A percentile compares a stretch with the other conserved stretches of the same genome.
Evolutionary conservation across 2,797 vertebrate genomes (phyloP).

Genomic region (Lates japonicus): DNA sequence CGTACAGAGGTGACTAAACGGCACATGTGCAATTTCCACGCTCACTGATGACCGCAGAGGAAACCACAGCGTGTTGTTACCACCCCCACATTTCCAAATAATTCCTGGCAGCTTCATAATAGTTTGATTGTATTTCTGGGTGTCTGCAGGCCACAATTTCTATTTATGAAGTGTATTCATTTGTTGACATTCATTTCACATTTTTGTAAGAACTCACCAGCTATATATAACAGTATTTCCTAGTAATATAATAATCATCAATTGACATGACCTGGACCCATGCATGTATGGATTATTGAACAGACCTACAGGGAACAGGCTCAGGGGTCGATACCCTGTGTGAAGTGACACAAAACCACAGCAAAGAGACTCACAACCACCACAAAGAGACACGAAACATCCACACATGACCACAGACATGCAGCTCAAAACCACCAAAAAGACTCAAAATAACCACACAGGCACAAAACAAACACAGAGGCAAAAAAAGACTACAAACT

Average conservation of each 20-base stretch:
- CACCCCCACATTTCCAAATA: background rate
- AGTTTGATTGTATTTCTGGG: background rate
- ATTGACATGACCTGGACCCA: background rate
- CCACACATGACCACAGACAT: background rate
- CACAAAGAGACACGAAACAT: background rate
- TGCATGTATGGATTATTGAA: background rate
- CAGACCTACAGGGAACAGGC: no score
- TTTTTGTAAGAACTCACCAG: background rate
- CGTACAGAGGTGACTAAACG: slow-evolving; percentile 1
- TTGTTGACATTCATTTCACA: no score
- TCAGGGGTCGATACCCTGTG: background rate
- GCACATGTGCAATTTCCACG: background rate
- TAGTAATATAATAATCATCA: background rate
- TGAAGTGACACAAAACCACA: background rate
- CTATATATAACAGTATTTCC: background rate
- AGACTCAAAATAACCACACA: background rate
- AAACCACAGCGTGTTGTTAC: background rate
- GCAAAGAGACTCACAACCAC: background rate
- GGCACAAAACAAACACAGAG: background rate
- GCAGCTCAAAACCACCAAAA: no score
- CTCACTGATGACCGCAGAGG: background rate
- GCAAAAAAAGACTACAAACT: background rate
- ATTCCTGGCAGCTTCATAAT: background rate
- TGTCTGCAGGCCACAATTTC: background rate
- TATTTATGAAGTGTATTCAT: no score